Percentiles rank a stretch among this genome's conserved stretches.
phyloP scores from a whole-genome alignment of 2,797 vertebrate genomes.

The Poecilia wingei region DNA sequence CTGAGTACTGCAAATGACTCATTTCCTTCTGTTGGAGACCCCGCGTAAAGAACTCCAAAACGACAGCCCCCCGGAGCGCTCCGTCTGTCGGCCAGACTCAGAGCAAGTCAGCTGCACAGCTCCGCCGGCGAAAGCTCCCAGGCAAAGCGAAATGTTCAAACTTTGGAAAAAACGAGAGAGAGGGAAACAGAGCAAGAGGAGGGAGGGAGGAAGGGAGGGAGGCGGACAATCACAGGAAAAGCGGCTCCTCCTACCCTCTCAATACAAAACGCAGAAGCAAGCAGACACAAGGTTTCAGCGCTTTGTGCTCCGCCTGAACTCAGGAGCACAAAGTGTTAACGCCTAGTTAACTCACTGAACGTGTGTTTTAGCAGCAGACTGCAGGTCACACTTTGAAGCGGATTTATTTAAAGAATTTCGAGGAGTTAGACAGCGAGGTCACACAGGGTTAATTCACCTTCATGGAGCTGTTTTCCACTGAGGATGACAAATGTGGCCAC shows the following conservation, averaged over 20 bases:
- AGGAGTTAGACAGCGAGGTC: constrained; percentile 21
- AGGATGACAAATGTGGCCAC: constrained; percentile 24
- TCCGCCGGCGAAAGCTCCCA: constrained; percentile 66
- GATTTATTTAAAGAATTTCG: background rate
- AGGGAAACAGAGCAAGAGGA: constrained; percentile 46
- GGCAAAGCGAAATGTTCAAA: constrained; percentile 72
- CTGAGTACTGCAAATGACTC: constrained; percentile 17
- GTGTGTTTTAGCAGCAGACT: background rate
- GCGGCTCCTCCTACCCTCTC: constrained; percentile 84
- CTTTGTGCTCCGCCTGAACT: constrained; percentile 14
- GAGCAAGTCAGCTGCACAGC: constrained; percentile 45
- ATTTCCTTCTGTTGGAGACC: constrained; percentile 26
- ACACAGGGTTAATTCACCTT: background rate
- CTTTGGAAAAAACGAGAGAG: constrained; percentile 68
- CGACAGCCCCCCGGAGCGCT: constrained; percentile 29
- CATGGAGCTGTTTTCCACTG: constrained; percentile 9
- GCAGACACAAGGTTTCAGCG: constrained; percentile 46
- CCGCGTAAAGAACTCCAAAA: constrained; percentile 19
- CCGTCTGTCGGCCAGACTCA: constrained; percentile 15
- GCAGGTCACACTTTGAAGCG: background rate
- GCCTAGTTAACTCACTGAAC: background rate
- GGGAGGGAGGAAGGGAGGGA: constrained; percentile 52
- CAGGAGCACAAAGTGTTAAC: constrained; percentile 13
- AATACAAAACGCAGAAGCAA: constrained; percentile 68
- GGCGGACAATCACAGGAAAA: constrained; percentile 88